Conservation (phyloP, 2,888 invertebrate genomes). For the Cosmia pyralina region DNA sequence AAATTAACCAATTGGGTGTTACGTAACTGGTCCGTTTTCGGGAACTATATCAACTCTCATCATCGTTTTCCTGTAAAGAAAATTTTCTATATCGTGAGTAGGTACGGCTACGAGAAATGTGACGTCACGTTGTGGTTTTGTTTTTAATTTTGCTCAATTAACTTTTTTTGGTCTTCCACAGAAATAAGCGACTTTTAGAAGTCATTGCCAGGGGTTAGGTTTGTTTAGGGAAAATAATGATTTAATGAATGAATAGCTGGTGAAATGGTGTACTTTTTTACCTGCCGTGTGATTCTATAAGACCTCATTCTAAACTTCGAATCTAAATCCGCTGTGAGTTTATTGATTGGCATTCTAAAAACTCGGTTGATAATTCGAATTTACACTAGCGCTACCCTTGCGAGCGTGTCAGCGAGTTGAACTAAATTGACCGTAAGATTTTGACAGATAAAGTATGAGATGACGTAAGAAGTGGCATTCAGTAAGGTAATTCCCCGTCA, state of each 20-base stretch:
- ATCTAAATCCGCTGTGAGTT: no score
- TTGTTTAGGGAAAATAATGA: slow-evolving; percentile 9
- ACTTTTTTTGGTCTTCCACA: not conserved
- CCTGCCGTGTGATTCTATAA: no score
- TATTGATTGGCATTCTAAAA: no score
- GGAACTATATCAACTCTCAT: not conserved
- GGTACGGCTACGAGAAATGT: not conserved
- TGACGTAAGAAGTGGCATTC: no score
- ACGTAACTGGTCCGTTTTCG: no score
- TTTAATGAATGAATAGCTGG: not conserved
- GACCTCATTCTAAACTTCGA: no score
- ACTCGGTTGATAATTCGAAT: no score
- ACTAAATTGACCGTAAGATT: no score
- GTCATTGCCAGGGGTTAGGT: not conserved
- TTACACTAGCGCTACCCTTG: no score
- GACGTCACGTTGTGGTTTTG: not conserved
- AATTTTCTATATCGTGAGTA: slow-evolving; percentile 3
- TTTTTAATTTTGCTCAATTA: not conserved
- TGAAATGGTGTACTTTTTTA: not conserved
- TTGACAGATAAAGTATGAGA: no score
- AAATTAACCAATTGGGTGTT: not conserved
- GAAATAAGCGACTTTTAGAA: slow-evolving; percentile 6
- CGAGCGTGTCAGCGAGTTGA: no score
- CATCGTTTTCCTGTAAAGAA: slow-evolving; percentile 11
- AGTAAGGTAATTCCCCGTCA: no score